Evolutionary conservation across 2,797 vertebrate species (phyloP).

Genomic region (Bufotes viridis): DNA sequence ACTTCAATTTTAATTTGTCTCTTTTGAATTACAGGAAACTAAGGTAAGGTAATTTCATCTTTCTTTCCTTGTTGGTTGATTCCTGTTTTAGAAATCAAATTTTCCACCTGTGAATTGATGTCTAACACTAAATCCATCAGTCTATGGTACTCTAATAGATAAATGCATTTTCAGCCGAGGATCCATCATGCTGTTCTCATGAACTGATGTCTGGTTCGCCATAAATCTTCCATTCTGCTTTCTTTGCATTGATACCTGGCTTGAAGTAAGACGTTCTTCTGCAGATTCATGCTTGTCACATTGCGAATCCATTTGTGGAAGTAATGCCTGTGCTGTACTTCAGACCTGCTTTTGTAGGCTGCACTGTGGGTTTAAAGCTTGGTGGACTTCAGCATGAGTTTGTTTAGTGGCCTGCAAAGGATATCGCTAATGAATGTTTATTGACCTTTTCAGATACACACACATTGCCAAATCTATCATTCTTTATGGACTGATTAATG

Average conservation of each 20-base stretch:
- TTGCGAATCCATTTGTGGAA: conserved; percentile 4
- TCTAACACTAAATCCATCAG: conserved; percentile 44
- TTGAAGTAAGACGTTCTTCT: conserved; percentile 26
- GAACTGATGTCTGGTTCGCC: conserved; percentile 34
- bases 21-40: background rate
- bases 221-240: conserved; percentile 39
- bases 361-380: background rate
- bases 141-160: conserved; percentile 45
- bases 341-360: background rate
- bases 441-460: conserved; percentile 36
- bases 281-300: conserved; percentile 17
- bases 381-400: background rate
- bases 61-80: conserved; percentile 17
- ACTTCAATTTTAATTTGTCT: conserved; percentile 7
- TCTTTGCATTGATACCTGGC: conserved; percentile 33
- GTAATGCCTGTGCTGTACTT: background rate
- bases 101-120: conserved; percentile 36
- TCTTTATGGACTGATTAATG: conserved; percentile 31
- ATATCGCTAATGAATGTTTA: conserved; percentile 27
- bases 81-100: conserved; percentile 44
- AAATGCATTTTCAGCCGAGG: conserved; percentile 32
- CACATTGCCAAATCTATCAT: conserved; percentile 38
- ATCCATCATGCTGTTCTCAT: conserved; percentile 54
- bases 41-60: background rate
- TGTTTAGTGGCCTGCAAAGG: conserved; percentile 4